Evolutionary conservation across 2,888 invertebrate species (phyloP).

Genomic region (Uloborus plumipes): DNA sequence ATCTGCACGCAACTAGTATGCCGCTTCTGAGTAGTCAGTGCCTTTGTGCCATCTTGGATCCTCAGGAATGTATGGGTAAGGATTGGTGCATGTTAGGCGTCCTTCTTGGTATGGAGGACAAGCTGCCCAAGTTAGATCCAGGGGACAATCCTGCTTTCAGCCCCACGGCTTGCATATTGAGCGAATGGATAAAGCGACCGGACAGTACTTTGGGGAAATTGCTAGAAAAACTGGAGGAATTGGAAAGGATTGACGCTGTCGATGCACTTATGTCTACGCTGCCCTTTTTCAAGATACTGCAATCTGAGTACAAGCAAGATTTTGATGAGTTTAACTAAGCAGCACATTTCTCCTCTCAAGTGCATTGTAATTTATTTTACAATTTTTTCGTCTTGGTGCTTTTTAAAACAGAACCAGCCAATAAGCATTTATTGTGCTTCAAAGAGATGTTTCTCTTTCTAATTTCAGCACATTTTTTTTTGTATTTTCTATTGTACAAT

Average conservation of each 20-base stretch:
- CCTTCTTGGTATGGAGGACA: conserved; percentile 74
- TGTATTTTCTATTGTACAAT: too few species aligned
- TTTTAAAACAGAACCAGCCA: too few species aligned
- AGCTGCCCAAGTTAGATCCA: conserved; percentile 73
- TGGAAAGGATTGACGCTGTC: conserved; percentile 77
- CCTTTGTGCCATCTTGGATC: conserved; percentile 73
- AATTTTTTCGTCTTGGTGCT: too few species aligned
- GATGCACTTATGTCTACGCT: conserved; percentile 76
- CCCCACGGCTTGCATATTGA: conserved; percentile 71
- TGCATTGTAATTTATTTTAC: too few species aligned
- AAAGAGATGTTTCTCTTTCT: too few species aligned
- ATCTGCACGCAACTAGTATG: conserved; percentile 76
- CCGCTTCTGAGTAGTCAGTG: conserved; percentile 75
- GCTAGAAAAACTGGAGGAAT: conserved; percentile 75
- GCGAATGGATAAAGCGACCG: conserved; percentile 73
- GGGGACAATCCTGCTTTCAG: conserved; percentile 66
- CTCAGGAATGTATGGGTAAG: conserved; percentile 74
- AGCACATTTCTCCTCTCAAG: too few species aligned
- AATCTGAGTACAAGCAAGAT: conserved; percentile 29
- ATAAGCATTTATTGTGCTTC: too few species aligned
- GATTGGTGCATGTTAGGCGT: conserved; percentile 76
- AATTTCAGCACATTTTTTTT: too few species aligned
- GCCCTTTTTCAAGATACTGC: conserved; percentile 72
- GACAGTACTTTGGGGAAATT: conserved; percentile 74
- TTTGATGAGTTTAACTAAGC: not conserved